These are phyloP conservation scores for Portevinia maculata DNA, from an alignment of 2,888 invertebrate species.

Conservation along the genomic window DNA sequence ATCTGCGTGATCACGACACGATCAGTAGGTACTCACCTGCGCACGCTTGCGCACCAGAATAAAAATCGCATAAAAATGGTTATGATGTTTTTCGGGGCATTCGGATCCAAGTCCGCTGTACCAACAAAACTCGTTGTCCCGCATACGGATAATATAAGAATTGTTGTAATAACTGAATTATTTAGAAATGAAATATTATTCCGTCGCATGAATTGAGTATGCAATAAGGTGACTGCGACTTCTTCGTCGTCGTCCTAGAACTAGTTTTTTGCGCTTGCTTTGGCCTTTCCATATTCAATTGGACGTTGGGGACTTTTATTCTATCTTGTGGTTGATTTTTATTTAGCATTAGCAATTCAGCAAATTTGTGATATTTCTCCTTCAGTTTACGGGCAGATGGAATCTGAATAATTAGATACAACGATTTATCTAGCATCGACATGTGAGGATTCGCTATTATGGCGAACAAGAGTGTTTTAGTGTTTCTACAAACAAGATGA, in stretches of 20 bases:
- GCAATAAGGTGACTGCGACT: slow-evolving; percentile 1
- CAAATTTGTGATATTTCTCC: slow-evolving; percentile 29
- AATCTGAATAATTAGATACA: slow-evolving; percentile 48
- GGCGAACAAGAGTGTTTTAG: slow-evolving; percentile 63
- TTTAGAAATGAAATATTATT: slow-evolving; percentile 64
- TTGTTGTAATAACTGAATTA: slow-evolving; percentile 72
- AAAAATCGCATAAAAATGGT: slow-evolving; percentile 42
- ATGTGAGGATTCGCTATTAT: slow-evolving; percentile 48
- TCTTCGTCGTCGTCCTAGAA: slow-evolving; percentile 33
- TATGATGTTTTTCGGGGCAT: slow-evolving; percentile 62
- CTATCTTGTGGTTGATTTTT: slow-evolving; percentile 31
- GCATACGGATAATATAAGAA: slow-evolving; percentile 27
- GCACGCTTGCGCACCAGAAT: slow-evolving; percentile 32
- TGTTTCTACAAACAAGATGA: slow-evolving; percentile 65
- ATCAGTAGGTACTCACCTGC: slow-evolving; percentile 35
- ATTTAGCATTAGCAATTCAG: slow-evolving; percentile 58
- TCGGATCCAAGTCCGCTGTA: neutral
- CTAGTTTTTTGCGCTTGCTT: slow-evolving; percentile 30
- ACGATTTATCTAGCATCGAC: slow-evolving; percentile 54
- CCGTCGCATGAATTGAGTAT: slow-evolving; percentile 48
- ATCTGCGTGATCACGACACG: slow-evolving; percentile 68
- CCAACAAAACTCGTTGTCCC: neutral
- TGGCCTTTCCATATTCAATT: slow-evolving; percentile 51
- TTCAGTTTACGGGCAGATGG: slow-evolving; percentile 26
- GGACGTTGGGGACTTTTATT: slow-evolving; percentile 16